phyloP scores from a whole-genome alignment of 2,797 vertebrate genomes.

The Valencia hispanica region DNA sequence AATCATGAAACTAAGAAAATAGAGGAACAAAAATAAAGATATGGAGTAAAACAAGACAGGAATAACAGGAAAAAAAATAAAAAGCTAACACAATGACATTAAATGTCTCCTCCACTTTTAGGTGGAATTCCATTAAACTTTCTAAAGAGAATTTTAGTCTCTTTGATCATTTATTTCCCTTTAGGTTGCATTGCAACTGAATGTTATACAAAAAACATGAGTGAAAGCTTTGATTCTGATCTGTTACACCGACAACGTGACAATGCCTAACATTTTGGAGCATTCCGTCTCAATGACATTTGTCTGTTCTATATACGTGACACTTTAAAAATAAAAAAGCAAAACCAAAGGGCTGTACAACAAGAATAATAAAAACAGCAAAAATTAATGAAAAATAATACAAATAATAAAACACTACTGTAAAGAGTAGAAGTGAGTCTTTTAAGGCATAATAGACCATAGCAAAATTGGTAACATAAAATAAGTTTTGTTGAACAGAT shows the following conservation, averaged over 20 bases:
- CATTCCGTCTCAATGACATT: neutral
- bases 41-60: neutral
- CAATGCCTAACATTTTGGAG: neutral
- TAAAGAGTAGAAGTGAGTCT: neutral
- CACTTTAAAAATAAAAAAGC: neutral
- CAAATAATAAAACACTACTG: neutral
- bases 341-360: neutral
- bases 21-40: neutral
- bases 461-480: no score
- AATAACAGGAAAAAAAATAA: neutral
- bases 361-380: neutral
- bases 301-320: neutral
- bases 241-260: neutral
- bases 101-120: neutral
- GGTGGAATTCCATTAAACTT: neutral
- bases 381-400: neutral
- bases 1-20: neutral
- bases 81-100: neutral
- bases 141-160: neutral
- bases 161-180: neutral
- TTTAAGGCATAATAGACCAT: neutral
- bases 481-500: neutral
- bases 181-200: neutral
- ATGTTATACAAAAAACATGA: neutral
- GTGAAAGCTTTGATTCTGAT: neutral